Base-by-base conservation (phyloP, 2,888 invertebrate genomes). In the Dichetophora obliterata region DNA sequence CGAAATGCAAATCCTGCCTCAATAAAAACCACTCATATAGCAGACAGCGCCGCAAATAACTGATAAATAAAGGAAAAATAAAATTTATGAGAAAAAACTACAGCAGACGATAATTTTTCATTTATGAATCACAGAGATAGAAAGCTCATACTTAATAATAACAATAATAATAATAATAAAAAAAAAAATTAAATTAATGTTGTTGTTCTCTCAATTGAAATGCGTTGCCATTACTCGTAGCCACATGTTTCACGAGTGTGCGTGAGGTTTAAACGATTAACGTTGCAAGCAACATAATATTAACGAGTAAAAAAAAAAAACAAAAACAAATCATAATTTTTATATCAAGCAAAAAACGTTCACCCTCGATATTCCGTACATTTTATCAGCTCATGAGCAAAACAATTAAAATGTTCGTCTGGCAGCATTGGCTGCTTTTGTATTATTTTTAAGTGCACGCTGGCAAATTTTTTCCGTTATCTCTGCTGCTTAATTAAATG, bases 41-140 rank as follows among this genome's bases (percentile, higher is more conserved):
- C 43, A 43, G n/a, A 66, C 22, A 68, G 48, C 50, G 50, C 50
- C 50, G 50, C 50, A 16, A 16, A 19, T n/a, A 9, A 68, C 24
- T 2, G 27, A 24, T 31, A 50, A 68, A 24, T 27, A 3, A 68
- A 68, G 27, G 31, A 34, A 68, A 68, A 24, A n/a, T n/a, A n/a
- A 27, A 16, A 14, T 48, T 24, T 9, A 27, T 3, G 50, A 68
- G 50, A 68, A 16, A 22, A 50, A 48, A 24, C 48, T 27, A 50
- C 5, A 11, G 68, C 68, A 68, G 68, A 68, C 68, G 68, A 27
- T 43, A 43, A 43, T 22, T 37, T 66, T 31, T 14, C 50, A 27
- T 50, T n/a, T 22, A 68, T 68, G 68, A 68, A 68, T 68, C 68
- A 68, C 66, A 48, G 66, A 24, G 19, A 43, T 24, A 43, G 11